phyloP scores from a whole-genome alignment of 2,797 vertebrate genomes.

The Sebastes taczanowskii region DNA sequence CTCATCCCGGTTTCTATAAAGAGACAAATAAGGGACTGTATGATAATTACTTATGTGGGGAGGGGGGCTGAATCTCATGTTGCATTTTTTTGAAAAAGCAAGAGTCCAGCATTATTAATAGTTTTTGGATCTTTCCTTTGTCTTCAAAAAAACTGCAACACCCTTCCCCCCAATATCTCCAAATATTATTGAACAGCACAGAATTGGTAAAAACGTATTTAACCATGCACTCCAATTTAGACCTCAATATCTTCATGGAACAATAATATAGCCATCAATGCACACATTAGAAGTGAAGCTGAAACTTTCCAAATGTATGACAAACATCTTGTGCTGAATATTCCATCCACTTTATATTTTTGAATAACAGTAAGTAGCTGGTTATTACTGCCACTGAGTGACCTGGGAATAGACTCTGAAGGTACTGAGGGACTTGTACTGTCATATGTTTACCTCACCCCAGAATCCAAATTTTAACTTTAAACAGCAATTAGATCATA shows the following conservation, averaged over 20 bases:
- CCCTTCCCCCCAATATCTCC: no score
- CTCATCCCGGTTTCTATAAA: not conserved
- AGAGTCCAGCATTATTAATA: accelerated
- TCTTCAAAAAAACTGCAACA: no score
- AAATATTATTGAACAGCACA: not conserved
- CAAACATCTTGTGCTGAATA: not conserved
- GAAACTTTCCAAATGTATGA: not conserved
- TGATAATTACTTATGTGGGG: not conserved
- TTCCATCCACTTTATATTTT: not conserved
- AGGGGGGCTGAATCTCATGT: no score
- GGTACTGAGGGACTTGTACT: not conserved
- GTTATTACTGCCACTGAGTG: not conserved
- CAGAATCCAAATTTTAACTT: not conserved
- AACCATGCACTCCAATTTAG: not conserved
- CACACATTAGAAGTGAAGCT: not conserved
- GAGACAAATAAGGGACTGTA: not conserved
- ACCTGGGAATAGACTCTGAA: not conserved
- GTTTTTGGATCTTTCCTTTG: no score
- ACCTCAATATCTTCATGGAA: not conserved
- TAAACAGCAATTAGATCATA: not conserved
- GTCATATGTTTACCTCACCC: not conserved
- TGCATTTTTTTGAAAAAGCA: no score
- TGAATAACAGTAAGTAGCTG: not conserved
- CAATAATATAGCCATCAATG: not conserved
- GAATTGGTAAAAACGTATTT: not conserved